Conservation (phyloP, 2,797 vertebrate genomes). For the Coilia nasus region DNA sequence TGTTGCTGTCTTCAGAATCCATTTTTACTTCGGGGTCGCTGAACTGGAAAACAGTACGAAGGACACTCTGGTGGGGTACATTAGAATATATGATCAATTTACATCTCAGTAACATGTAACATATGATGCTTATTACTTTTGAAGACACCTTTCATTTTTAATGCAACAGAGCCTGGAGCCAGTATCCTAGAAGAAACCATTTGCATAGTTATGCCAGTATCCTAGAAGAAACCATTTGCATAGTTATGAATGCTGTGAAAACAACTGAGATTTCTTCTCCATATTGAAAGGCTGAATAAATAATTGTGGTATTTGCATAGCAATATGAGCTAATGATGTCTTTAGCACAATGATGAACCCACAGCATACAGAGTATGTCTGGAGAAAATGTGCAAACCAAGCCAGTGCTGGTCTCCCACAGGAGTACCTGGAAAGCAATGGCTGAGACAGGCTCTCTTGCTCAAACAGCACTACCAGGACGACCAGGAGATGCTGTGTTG, state of each 20-base stretch:
- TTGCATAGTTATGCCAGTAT: constrained; percentile 38
- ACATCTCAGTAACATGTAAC: background rate
- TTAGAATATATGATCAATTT: background rate
- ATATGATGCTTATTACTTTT: background rate
- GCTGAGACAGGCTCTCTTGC: background rate
- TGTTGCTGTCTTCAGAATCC: background rate
- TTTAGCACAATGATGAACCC: constrained; percentile 52
- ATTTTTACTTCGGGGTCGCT: background rate
- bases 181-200: constrained; percentile 35
- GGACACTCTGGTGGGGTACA: background rate
- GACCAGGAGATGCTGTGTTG: background rate
- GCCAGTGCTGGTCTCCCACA: background rate
- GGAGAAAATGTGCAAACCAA: background rate
- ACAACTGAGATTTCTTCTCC: constrained; percentile 39
- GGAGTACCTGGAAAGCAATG: background rate
- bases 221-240: constrained; percentile 38
- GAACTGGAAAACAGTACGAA: background rate
- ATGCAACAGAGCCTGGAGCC: background rate
- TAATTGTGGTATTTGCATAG: constrained; percentile 57
- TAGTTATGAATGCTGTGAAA: constrained; percentile 39
- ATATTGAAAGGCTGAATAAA: constrained; percentile 55
- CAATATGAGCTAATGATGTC: constrained; percentile 54
- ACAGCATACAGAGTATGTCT: background rate
- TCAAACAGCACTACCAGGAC: background rate
- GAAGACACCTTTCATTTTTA: background rate